Percentiles rank a stretch among this genome's conserved stretches.
Conservation (phyloP, 2,797 vertebrate genomes). For the Rhabdomys pumilio region DNA sequence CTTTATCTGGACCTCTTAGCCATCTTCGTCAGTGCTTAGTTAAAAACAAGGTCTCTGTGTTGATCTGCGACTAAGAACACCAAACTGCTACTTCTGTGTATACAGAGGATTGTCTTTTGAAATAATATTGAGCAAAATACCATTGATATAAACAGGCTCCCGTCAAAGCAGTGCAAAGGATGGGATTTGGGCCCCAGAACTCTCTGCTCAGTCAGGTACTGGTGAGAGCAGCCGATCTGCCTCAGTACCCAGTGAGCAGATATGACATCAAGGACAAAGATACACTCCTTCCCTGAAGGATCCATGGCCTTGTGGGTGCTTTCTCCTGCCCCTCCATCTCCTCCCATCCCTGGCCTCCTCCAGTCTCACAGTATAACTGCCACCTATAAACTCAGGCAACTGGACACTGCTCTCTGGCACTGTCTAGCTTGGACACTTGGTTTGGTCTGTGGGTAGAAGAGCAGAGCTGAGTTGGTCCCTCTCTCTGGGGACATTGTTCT, state of each 20-base stretch:
- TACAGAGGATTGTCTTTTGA: background rate
- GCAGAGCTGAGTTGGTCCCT: background rate
- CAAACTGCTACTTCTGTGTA: too few species aligned
- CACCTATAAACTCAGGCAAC: background rate
- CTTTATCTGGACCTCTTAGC: background rate
- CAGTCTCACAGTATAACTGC: background rate
- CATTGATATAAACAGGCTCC: accelerated
- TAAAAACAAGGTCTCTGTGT: background rate
- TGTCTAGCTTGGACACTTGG: background rate
- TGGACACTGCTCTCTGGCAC: accelerated
- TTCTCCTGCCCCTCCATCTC: background rate
- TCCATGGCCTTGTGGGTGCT: background rate
- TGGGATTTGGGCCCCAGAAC: too few species aligned
- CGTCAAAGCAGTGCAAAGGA: background rate
- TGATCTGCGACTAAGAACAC: accelerated
- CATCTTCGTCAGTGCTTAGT: accelerated
- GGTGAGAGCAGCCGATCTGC: background rate
- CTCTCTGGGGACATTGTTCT: background rate
- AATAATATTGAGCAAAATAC: background rate
- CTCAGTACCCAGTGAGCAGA: background rate
- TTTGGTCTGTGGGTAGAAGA: accelerated
- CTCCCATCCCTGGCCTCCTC: background rate
- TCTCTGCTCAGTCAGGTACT: background rate
- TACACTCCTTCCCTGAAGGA: background rate
- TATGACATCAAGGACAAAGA: background rate